Conservation (phyloP, 2,888 invertebrate genomes). For the Lamellibrachia columna region DNA sequence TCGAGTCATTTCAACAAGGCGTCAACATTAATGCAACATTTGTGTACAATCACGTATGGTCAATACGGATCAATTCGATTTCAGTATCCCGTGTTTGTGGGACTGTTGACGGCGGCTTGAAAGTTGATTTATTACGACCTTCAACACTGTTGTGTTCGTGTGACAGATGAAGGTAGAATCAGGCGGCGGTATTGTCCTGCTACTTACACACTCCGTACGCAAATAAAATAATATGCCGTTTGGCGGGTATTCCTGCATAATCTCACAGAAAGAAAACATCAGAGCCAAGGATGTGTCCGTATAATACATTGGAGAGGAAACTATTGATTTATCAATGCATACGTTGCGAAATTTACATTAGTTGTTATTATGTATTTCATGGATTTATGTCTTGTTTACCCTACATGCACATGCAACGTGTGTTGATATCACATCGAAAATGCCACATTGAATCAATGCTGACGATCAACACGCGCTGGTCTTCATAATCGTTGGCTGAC, state of each 20-base stretch:
- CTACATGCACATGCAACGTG: neutral
- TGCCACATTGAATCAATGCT: no score
- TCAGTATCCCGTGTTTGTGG: neutral
- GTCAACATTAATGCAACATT: neutral
- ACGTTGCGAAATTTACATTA: neutral
- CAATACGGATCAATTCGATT: neutral
- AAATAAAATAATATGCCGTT: neutral
- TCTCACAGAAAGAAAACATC: neutral
- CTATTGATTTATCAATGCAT: neutral
- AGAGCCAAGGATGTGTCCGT: neutral
- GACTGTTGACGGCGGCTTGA: neutral
- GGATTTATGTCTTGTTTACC: constrained; percentile 8
- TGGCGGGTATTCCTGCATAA: neutral
- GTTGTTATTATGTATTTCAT: neutral
- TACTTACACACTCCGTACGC: neutral
- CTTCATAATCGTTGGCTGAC: no score
- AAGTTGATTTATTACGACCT: neutral
- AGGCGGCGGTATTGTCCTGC: neutral
- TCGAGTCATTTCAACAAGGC: no score
- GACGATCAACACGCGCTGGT: no score
- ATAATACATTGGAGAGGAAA: neutral
- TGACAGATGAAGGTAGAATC: neutral
- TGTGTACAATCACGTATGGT: neutral
- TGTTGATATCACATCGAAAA: no score
- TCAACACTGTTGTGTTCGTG: neutral